Evolutionary conservation across 2,888 invertebrate species (phyloP), one percentile per base, ranked within the genome.

Genomic region (Rapana venosa): DNA sequence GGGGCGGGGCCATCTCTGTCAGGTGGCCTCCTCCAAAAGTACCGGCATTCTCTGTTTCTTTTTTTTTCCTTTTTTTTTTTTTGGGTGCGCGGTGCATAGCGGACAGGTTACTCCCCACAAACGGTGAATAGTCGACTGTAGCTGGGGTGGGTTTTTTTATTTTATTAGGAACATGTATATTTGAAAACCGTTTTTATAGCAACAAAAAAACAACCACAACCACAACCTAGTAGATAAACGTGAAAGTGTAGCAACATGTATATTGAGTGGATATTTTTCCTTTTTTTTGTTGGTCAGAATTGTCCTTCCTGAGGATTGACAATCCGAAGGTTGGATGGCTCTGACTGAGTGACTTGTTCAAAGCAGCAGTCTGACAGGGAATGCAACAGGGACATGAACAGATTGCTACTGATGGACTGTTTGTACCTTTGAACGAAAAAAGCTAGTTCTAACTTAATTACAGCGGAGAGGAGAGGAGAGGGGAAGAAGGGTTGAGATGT

Each of bases 71-170:
- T 74, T 22, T 74, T 22, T 74, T 22, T 74, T 17, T 22, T 74
- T 22, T 74, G 13, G 8, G 30, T 26, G 74, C n/a, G 74, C 13
- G 61, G 2, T 61, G 74, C 11, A 26, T 22, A 26, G 26, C 22
- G 74, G 47, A 83, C 30, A 47, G 81, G 47, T 6, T 47, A 22
- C 36, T 81, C 4, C 26, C 15, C 74, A 47, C 36, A 30, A 83
- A 66, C 17, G 81, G 30, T 47, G 81, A 83, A 30, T 36, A 83
- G 47, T 83, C 47, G 81, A 83, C 30, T 83, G 81, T 83, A 83
- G 81, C 47, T 36, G n/a, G n/a, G n/a, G n/a, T n/a, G n/a, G n/a
- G n/a, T n/a, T n/a, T n/a, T n/a, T n/a, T n/a, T n/a, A n/a, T n/a
- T n/a, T n/a, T 83, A 5, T 47, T 83, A 47, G 81, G 81, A 26